Evolutionary conservation across 1,140 invertebrate genomes (phyloP).

Genomic region (Campoletis sonorensis): DNA sequence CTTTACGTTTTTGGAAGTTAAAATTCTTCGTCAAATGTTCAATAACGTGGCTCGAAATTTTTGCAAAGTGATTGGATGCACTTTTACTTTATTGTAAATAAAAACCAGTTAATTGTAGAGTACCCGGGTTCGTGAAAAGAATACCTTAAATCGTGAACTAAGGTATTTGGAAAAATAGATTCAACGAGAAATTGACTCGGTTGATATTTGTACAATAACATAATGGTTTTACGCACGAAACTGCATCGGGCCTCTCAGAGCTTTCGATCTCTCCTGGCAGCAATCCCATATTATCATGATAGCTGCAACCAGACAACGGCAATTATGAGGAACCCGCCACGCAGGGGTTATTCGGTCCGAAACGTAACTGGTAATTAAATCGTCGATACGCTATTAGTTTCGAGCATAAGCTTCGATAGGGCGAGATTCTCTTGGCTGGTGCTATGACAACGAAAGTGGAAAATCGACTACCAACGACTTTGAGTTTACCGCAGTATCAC

Average conservation of each 20-base stretch:
- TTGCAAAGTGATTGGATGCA: no score
- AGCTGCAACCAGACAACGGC: conserved; percentile 39
- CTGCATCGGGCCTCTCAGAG: neutral
- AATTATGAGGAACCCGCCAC: conserved; percentile 32
- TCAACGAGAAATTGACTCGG: no score
- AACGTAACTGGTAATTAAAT: conserved; percentile 50
- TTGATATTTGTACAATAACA: no score
- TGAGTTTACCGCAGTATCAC: neutral
- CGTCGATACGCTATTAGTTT: conserved; percentile 43
- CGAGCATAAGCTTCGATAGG: neutral
- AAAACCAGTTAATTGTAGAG: no score
- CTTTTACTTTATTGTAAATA: no score
- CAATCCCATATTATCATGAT: conserved; percentile 35
- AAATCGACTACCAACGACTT: conserved; percentile 12
- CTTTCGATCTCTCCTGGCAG: conserved; percentile 2
- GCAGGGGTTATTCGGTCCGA: neutral
- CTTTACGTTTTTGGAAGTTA: no score
- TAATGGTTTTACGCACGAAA: neutral
- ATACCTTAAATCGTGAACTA: no score
- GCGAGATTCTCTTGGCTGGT: neutral
- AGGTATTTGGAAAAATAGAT: no score
- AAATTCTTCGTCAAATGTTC: no score
- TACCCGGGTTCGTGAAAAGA: no score
- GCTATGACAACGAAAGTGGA: conserved; percentile 12
- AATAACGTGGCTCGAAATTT: no score